Percentiles rank a stretch among this genome's conserved stretches.
Evolutionary conservation across 2,113 vertebrate genomes (phyloP).

Genomic region (Bufo bufo): DNA sequence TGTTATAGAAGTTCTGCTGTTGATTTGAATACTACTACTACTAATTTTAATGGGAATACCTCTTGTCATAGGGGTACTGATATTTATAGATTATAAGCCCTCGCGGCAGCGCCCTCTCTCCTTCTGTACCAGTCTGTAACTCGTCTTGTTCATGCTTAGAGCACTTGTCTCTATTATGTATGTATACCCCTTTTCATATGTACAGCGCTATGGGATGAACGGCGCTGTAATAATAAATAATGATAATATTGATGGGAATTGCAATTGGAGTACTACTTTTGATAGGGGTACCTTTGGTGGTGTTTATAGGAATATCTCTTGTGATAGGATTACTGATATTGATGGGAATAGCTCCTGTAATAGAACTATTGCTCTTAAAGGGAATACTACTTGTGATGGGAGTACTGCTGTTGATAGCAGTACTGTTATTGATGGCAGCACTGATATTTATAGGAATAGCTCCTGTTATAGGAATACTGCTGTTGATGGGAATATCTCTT

Average conservation of each 20-base stretch:
- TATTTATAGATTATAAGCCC: not conserved
- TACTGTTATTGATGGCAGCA: not conserved
- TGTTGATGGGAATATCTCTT: not conserved
- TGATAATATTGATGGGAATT: not conserved
- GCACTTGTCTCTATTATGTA: too few species aligned
- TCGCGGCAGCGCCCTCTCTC: too few species aligned
- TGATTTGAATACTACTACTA: not conserved
- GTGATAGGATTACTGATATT: not conserved
- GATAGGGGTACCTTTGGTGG: not conserved
- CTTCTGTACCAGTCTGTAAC: too few species aligned
- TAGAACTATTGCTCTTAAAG: not conserved
- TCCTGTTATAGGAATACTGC: not conserved
- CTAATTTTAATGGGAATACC: not conserved
- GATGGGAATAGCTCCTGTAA: not conserved
- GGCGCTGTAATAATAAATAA: too few species aligned
- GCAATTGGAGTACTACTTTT: not conserved
- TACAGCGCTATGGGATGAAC: too few species aligned
- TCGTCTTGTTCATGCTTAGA: too few species aligned
- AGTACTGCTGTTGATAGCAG: not conserved
- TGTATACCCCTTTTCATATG: too few species aligned
- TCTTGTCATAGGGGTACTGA: not conserved
- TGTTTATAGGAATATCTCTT: not conserved
- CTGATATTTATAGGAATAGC: not conserved
- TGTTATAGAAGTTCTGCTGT: not conserved
- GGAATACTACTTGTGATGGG: not conserved